Percentiles rank a stretch among this genome's conserved stretches.
Evolutionary conservation across 2,797 vertebrate genomes (phyloP).

Genomic region (Cuculus canorus): DNA sequence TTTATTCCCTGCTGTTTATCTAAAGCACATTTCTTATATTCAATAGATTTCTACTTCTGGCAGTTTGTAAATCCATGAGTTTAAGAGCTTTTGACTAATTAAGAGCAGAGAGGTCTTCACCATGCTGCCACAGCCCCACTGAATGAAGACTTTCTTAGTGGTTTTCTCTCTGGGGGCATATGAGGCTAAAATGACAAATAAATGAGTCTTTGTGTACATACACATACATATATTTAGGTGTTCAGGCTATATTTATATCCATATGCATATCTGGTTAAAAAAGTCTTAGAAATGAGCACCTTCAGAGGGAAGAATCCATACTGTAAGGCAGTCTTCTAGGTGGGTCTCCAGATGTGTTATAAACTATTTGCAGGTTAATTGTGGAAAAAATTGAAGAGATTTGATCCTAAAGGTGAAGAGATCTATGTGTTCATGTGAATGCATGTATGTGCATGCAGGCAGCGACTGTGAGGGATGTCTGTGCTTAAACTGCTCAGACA

Average conservation of each 20-base stretch:
- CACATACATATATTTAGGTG: background rate
- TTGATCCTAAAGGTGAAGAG: background rate
- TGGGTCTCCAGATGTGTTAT: background rate
- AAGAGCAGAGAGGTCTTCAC: constrained; percentile 39
- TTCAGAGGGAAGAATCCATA: background rate
- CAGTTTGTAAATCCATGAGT: constrained; percentile 8
- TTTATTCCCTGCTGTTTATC: constrained; percentile 39
- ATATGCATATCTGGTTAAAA: background rate
- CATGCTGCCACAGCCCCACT: background rate
- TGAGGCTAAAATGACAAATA: background rate
- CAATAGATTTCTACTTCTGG: constrained; percentile 37
- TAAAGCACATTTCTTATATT: constrained; percentile 39
- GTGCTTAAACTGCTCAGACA: background rate
- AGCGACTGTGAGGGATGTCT: background rate
- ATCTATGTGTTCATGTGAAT: background rate
- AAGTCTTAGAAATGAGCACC: background rate
- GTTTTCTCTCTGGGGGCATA: background rate
- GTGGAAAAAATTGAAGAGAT: background rate
- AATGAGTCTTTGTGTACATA: background rate
- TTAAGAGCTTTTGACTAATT: constrained; percentile 59
- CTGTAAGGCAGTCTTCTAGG: background rate
- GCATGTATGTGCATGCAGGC: background rate
- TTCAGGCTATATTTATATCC: background rate
- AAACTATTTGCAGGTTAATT: background rate
- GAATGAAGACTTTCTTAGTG: background rate